Percentiles rank a stretch among this genome's conserved stretches.
phyloP scores from a whole-genome alignment of 2,888 invertebrate species.

The Tromatobia lineatoria region DNA sequence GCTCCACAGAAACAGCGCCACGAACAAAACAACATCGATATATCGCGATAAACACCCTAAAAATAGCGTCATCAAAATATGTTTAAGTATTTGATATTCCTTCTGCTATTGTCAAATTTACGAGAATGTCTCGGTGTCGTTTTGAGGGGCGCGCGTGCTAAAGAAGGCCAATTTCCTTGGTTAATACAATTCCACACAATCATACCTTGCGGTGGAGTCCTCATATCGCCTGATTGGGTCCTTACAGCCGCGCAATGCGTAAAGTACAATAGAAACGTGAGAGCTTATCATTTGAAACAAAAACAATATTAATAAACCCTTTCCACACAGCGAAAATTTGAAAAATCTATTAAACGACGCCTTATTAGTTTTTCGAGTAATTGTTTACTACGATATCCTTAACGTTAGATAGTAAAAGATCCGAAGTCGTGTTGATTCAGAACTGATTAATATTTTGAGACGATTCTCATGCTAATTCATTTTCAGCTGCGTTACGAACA shows the following conservation, averaged over 20 bases:
- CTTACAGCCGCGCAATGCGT: constrained; percentile 78
- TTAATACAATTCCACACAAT: constrained; percentile 77
- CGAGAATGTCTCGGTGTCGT: constrained; percentile 59
- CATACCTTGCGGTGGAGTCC: constrained; percentile 75
- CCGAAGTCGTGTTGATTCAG: too few species aligned
- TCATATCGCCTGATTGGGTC: constrained; percentile 76
- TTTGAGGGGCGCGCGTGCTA: constrained; percentile 69
- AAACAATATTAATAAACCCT: background rate
- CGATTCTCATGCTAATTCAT: too few species aligned
- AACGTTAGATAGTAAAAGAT: too few species aligned
- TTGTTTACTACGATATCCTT: too few species aligned
- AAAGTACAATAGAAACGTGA: constrained; percentile 75
- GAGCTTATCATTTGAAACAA: constrained; percentile 11
- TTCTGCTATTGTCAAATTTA: constrained; percentile 69
- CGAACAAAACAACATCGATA: constrained; percentile 37
- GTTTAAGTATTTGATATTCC: constrained; percentile 70
- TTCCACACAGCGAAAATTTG: too few species aligned
- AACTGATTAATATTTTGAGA: too few species aligned
- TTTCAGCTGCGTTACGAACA: too few species aligned
- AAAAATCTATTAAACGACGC: too few species aligned
- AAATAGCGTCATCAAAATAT: constrained; percentile 63
- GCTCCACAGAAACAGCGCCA: background rate
- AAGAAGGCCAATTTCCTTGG: constrained; percentile 76
- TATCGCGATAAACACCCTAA: background rate
- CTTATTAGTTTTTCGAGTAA: too few species aligned